A percentile compares a stretch with the other conserved stretches of the same genome.
These are phyloP conservation scores for Cetonia aurata DNA, from an alignment of 2,888 invertebrate genomes.

Conservation along the genomic window DNA sequence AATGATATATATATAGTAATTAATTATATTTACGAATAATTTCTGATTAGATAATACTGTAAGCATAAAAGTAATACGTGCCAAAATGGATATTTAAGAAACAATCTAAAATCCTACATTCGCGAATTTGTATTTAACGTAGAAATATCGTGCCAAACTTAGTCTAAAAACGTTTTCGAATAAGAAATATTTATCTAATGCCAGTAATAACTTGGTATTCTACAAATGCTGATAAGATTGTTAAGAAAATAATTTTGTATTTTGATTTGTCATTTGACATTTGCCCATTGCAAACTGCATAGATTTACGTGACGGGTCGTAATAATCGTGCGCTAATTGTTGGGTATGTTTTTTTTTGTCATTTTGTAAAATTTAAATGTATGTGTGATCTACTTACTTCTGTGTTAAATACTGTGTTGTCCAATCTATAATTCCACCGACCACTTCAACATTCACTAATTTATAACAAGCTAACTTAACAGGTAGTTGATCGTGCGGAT, in stretches of 20 bases:
- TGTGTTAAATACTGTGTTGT: slow-evolving; percentile 81
- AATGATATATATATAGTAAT: slow-evolving; percentile 7
- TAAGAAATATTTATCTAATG: slow-evolving; percentile 14
- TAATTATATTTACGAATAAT: background rate
- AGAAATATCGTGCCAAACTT: background rate
- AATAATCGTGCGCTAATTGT: slow-evolving; percentile 3
- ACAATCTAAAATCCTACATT: too few relatives aligned
- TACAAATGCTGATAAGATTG: slow-evolving; percentile 25
- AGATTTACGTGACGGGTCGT: slow-evolving; percentile 20
- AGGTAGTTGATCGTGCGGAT: slow-evolving; percentile 80
- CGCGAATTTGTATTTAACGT: too few relatives aligned
- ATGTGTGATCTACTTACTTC: slow-evolving; percentile 73
- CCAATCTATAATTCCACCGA: slow-evolving; percentile 83
- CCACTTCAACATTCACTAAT: slow-evolving; percentile 76
- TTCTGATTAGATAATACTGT: slow-evolving; percentile 19
- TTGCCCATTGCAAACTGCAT: slow-evolving; percentile 18
- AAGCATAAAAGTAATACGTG: background rate
- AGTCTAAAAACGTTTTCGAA: background rate
- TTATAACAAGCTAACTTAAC: slow-evolving; percentile 79
- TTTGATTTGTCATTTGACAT: slow-evolving; percentile 35
- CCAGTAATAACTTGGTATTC: slow-evolving; percentile 6
- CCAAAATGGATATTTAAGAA: background rate
- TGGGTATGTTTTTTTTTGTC: slow-evolving; percentile 18
- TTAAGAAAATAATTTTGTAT: slow-evolving; percentile 18
- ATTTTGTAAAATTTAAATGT: slow-evolving; percentile 25